Conservation (phyloP, 1,140 invertebrate species). For the Cyrtorhinus lividipennis region DNA sequence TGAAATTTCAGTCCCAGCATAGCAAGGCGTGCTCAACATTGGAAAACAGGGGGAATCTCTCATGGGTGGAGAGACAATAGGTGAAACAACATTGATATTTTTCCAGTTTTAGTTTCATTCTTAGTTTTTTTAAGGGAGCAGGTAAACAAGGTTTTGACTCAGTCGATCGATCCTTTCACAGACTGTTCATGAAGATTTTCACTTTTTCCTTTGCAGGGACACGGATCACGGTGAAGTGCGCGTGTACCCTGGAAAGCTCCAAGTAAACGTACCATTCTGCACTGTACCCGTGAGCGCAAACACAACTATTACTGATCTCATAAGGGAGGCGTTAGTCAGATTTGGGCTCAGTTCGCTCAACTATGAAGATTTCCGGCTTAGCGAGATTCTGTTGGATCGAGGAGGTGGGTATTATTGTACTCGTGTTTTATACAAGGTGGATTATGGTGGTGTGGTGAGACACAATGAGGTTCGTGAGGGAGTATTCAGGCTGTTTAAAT, state of each 20-base stretch:
- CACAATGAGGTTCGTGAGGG: too few relatives aligned
- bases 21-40: neutral
- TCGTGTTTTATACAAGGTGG: too few relatives aligned
- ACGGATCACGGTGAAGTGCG: constrained; percentile 60
- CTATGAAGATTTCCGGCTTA: constrained; percentile 65
- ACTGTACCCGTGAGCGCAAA: constrained; percentile 72
- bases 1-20: neutral
- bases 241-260: constrained; percentile 72
- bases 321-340: constrained; percentile 65
- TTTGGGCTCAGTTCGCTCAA: constrained; percentile 71
- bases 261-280: constrained; percentile 47
- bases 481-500: too few relatives aligned
- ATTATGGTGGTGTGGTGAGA: too few relatives aligned
- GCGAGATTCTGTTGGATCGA: constrained; percentile 87
- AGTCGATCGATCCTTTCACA: too few relatives aligned
- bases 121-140: neutral
- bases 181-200: too few relatives aligned
- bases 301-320: constrained; percentile 79
- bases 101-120: neutral
- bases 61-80: neutral
- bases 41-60: neutral
- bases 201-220: constrained; percentile 36
- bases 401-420: constrained; percentile 70
- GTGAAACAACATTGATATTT: neutral
- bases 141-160: too few relatives aligned